These are phyloP conservation scores for Notothenia coriiceps DNA, from an alignment of 2,113 vertebrate genomes.

Conservation along the genomic window DNA sequence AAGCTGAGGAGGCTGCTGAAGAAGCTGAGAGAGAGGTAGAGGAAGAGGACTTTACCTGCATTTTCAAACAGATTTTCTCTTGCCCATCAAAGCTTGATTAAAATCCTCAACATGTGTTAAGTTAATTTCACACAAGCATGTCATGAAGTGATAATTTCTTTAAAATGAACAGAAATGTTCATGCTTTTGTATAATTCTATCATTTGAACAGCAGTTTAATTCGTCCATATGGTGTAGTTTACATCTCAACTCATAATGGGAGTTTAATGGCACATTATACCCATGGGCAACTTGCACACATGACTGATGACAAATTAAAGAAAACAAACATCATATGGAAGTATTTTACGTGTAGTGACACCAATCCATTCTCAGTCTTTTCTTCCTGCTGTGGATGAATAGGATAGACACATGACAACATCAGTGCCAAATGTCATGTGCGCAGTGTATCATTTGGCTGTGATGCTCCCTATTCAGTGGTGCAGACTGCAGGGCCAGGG, in stretches of 20 bases:
- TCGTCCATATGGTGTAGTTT: constrained; percentile 51
- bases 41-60: constrained; percentile 11
- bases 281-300: constrained; percentile 19
- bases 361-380: background rate
- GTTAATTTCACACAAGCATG: constrained; percentile 21
- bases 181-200: constrained; percentile 16
- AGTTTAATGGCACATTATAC: constrained; percentile 46
- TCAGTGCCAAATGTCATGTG: constrained; percentile 39
- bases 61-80: constrained; percentile 44
- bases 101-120: constrained; percentile 32
- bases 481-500: constrained; percentile 54
- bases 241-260: constrained; percentile 27
- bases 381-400: constrained; percentile 7
- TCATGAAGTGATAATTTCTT: constrained; percentile 14
- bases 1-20: constrained; percentile 14
- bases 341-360: constrained; percentile 20
- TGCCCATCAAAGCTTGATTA: constrained; percentile 46
- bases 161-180: constrained; percentile 17
- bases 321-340: constrained; percentile 34
- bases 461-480: constrained; percentile 49
- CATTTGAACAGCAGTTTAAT: constrained; percentile 23
- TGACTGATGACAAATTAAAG: constrained; percentile 34
- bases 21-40: constrained; percentile 16
- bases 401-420: constrained; percentile 26
- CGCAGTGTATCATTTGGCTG: constrained; percentile 66